Evolutionary conservation across 2,113 vertebrate species (phyloP).

Genomic region (Arenaria interpres): DNA sequence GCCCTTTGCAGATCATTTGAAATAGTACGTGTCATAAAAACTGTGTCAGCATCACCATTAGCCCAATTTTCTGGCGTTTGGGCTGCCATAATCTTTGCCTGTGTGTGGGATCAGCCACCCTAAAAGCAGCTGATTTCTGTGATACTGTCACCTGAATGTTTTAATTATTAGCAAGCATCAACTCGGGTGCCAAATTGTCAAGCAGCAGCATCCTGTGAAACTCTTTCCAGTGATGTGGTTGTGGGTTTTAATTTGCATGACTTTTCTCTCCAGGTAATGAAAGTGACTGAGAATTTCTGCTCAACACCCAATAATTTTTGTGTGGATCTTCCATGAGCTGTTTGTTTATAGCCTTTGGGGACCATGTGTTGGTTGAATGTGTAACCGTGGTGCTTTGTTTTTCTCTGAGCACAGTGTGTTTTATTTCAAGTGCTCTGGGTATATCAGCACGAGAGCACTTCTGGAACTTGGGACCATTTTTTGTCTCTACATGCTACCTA

Average conservation of each 20-base stretch:
- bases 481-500: not conserved
- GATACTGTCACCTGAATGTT: not conserved
- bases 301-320: fast-evolving
- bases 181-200: not conserved
- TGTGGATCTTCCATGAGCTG: not conserved
- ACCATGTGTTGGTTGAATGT: fast-evolving
- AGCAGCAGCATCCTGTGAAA: not conserved
- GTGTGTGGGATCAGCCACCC: not conserved
- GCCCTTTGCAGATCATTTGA: not conserved
- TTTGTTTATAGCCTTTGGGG: fast-evolving
- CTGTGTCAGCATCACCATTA: fast-evolving
- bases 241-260: not conserved
- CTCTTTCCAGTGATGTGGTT: not conserved
- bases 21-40: not conserved
- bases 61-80: not conserved
- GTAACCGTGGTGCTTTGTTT: not conserved
- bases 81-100: fast-evolving
- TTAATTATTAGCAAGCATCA: not conserved
- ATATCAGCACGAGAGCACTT: not conserved
- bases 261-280: not conserved
- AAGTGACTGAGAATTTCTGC: not conserved
- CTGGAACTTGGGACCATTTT: not conserved
- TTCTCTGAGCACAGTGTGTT: not conserved
- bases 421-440: not conserved
- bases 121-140: not conserved